Base-by-base conservation (phyloP, 2,888 invertebrate genomes). In the Melolontha melolontha region DNA sequence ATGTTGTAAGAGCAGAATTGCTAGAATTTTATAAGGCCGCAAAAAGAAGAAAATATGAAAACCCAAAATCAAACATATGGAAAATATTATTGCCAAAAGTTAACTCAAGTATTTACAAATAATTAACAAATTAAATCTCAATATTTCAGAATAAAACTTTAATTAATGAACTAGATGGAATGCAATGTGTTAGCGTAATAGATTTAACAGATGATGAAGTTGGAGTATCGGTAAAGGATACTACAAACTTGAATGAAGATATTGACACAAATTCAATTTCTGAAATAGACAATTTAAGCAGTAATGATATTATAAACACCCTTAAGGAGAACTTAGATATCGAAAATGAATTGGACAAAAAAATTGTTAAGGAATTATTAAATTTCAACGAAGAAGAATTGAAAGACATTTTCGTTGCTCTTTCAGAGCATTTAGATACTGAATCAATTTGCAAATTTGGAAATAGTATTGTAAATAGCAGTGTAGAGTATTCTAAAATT, bases 21-120 rank as follows among this genome's bases (percentile, higher is more conserved):
- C 47, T 62, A 47, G 59, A 62, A 62, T 62, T 62, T 49, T 62
- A 62, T 12, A 49, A 62, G 11, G 7, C 34, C 5, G 47, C 34
- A 27, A 47, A 47, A 16, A 62, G n/a, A 34, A 47, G 47, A 39
- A 16, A 42, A 11, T n/a, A 17, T 10, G 14, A 34, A 1, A 34
- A 34, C 16, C 22, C 8, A 12, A 62, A 29, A 0, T 34, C 16
- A 34, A 17, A 62, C n/a, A 39, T 16, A 14, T 62, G 47, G 59
- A 14, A 47, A 62, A 34, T 49, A 34, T 47, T 62, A 5, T 22
- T 62, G 11, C 59, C 59, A 2, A 29, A 39, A 44, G 59, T 62
- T 47, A 47, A 22, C 10, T 49, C n/a, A 29, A 42, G 11, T 47
- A 39, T 8, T n/a, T 29, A 34, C 8, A 27, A 41, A 55, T 8